Evolutionary conservation across 1,140 invertebrate species (phyloP).

Genomic region (Bombus consobrinus): DNA sequence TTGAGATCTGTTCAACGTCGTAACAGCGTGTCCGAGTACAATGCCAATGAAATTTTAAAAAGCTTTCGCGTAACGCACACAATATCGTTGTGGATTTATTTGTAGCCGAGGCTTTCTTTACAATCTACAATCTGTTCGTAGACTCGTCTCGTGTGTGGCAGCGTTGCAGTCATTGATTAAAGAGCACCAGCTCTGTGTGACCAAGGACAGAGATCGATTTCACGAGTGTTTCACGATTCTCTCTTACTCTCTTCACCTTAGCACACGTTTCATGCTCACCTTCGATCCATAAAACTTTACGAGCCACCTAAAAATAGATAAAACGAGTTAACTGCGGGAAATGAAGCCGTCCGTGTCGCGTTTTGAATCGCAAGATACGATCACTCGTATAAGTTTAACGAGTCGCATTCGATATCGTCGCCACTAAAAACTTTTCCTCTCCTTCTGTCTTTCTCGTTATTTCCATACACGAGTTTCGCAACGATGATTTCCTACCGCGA

Average conservation of each 20-base stretch:
- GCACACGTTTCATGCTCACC: constrained; percentile 5
- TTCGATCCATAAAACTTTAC: constrained; percentile 37
- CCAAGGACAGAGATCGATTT: constrained; percentile 20
- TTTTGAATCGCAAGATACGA: background rate
- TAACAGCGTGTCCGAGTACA: no score
- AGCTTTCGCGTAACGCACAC: no score
- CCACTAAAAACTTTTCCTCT: background rate
- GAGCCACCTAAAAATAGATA: constrained; percentile 13
- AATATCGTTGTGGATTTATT: background rate
- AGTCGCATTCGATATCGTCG: no score
- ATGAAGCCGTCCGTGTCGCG: background rate
- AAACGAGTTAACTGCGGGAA: background rate
- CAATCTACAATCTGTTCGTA: background rate
- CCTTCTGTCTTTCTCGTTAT: background rate
- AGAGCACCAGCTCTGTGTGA: background rate
- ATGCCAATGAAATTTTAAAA: no score
- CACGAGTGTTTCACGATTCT: background rate
- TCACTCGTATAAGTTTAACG: constrained; percentile 2
- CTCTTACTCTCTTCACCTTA: background rate
- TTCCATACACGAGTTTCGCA: background rate
- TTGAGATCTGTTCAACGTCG: no score
- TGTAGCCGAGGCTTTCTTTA: background rate
- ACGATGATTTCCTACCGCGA: background rate
- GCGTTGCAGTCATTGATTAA: background rate
- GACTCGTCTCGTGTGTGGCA: background rate